Evolutionary conservation across 1,140 invertebrate genomes (phyloP).

Genomic region (Liolophura sinensis): DNA sequence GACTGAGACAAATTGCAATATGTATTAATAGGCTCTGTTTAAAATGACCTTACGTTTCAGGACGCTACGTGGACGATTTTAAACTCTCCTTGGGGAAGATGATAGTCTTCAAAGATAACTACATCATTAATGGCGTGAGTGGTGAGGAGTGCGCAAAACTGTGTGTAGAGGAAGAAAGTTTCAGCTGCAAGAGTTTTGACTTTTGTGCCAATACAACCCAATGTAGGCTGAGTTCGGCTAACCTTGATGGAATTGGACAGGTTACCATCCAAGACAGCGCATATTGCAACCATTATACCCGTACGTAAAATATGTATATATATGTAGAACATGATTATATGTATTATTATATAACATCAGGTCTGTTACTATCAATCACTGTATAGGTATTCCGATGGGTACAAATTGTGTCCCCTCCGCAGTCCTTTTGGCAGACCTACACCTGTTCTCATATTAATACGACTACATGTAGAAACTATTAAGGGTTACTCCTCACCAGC

Average conservation of each 20-base stretch:
- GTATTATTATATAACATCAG: too few species aligned
- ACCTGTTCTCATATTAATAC: too few species aligned
- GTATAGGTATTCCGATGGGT: too few species aligned
- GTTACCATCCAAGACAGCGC: conserved; percentile 27
- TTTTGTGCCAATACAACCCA: conserved; percentile 25
- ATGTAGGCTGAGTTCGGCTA: conserved; percentile 28
- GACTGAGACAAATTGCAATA: too few species aligned
- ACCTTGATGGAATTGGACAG: conserved; percentile 29
- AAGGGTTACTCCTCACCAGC: too few species aligned
- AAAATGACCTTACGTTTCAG: conserved; percentile 9
- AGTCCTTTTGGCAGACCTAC: too few species aligned
- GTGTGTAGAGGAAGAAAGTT: conserved; percentile 21
- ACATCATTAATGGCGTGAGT: conserved; percentile 15
- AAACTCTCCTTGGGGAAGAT: conserved; percentile 9
- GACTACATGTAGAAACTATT: too few species aligned
- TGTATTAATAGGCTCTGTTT: too few species aligned
- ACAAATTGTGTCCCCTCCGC: too few species aligned
- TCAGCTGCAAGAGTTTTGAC: conserved; percentile 28
- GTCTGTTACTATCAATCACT: too few species aligned
- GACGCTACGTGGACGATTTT: conserved; percentile 34
- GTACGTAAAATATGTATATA: too few species aligned
- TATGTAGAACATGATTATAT: too few species aligned
- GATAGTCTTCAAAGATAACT: conserved; percentile 12
- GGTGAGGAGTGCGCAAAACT: conserved; percentile 25
- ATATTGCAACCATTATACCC: conserved; percentile 37